phyloP scores from a whole-genome alignment of 2,888 invertebrate genomes.

The Dyspetes luteomarginatus region DNA sequence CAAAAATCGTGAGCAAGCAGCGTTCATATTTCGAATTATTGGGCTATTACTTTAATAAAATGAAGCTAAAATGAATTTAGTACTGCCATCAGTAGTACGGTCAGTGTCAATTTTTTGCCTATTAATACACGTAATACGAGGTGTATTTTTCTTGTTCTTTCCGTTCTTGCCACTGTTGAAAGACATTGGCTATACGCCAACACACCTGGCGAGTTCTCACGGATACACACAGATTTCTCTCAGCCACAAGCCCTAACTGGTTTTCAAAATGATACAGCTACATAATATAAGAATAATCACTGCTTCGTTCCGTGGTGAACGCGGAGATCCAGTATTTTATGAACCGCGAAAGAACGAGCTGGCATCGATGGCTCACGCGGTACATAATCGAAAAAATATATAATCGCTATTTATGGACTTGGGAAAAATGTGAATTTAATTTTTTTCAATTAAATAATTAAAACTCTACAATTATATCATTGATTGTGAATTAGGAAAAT shows the following conservation, averaged over 20 bases:
- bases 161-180: too few relatives aligned
- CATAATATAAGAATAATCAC: slow-evolving; percentile 33
- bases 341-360: slow-evolving; percentile 56
- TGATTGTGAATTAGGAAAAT: neutral
- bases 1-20: too few relatives aligned
- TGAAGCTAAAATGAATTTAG: too few relatives aligned
- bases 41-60: too few relatives aligned
- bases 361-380: slow-evolving; percentile 4
- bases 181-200: too few relatives aligned
- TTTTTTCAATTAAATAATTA: neutral
- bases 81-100: too few relatives aligned
- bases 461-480: neutral
- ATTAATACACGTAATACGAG: too few relatives aligned
- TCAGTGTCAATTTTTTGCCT: too few relatives aligned
- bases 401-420: neutral
- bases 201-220: neutral
- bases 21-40: too few relatives aligned
- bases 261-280: slow-evolving; percentile 72
- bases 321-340: slow-evolving; percentile 58
- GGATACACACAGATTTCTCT: neutral
- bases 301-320: neutral
- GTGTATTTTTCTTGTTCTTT: too few relatives aligned
- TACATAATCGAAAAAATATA: neutral
- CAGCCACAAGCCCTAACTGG: slow-evolving; percentile 71
- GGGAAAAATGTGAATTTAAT: neutral